A percentile compares a stretch with the other conserved stretches of the same genome.
These are phyloP conservation scores for Drosophila conformis DNA, from an alignment of 2,888 invertebrate genomes.

Conservation along the genomic window DNA sequence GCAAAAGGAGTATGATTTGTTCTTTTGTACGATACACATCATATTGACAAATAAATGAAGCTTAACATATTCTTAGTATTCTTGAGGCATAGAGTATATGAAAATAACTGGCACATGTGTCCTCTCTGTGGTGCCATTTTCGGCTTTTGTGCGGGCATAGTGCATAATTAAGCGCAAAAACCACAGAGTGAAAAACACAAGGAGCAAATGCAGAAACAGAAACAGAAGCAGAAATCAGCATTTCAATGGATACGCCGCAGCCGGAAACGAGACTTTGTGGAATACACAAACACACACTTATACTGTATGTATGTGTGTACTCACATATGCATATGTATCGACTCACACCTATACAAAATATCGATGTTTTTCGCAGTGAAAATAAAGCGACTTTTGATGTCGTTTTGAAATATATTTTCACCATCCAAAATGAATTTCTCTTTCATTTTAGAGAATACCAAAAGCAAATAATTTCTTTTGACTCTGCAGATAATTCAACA, in stretches of 20 bases:
- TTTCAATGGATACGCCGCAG: slow-evolving; percentile 39
- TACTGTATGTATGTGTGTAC: neutral
- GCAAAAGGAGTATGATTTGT: slow-evolving; percentile 20
- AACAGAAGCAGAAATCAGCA: slow-evolving; percentile 29
- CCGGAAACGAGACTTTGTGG: slow-evolving; percentile 51
- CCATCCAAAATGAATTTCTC: neutral
- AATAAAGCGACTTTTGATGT: neutral
- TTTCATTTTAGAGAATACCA: neutral
- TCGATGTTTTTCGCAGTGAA: slow-evolving; percentile 44
- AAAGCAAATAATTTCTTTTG: neutral
- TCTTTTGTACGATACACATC: slow-evolving; percentile 1
- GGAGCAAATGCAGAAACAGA: slow-evolving; percentile 26
- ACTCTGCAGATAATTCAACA: neutral
- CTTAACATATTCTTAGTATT: slow-evolving; percentile 2
- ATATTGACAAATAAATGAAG: neutral
- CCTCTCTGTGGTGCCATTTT: slow-evolving; percentile 27
- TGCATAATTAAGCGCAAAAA: slow-evolving; percentile 67
- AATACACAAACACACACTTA: slow-evolving; percentile 14
- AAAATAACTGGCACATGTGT: slow-evolving; percentile 28
- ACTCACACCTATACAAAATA: slow-evolving; percentile 20
- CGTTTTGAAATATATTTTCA: slow-evolving; percentile 12
- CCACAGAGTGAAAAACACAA: slow-evolving; percentile 42
- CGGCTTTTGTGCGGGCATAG: slow-evolving; percentile 36
- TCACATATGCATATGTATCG: slow-evolving; percentile 11
- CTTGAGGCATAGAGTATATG: slow-evolving; percentile 3